A percentile compares a stretch with the other conserved stretches of the same genome.
Conservation (phyloP, 1,140 invertebrate genomes). For the Heliothis virescens region DNA sequence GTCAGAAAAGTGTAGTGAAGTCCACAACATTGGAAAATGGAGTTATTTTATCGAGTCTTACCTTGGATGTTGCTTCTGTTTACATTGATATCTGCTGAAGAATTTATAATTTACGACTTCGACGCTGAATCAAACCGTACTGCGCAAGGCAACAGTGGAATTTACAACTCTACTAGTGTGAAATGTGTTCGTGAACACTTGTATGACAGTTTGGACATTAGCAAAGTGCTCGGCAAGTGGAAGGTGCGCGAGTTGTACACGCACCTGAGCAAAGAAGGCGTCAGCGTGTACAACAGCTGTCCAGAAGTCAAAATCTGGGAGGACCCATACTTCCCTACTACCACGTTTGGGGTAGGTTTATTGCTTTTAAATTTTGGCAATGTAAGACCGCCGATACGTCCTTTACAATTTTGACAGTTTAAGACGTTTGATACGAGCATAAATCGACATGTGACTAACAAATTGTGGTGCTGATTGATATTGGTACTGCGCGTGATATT, state of each 20-base stretch:
- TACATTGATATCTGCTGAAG: conserved; percentile 56
- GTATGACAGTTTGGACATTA: conserved; percentile 71
- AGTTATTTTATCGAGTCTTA: conserved; percentile 53
- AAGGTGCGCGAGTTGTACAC: conserved; percentile 71
- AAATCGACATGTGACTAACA: conserved; percentile 14
- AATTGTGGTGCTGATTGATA: neutral
- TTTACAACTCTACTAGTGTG: conserved; percentile 45
- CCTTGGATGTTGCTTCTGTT: conserved; percentile 61
- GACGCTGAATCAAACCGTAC: conserved; percentile 57
- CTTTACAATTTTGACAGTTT: conserved; percentile 7
- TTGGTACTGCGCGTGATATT: neutral
- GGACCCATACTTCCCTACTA: conserved; percentile 67
- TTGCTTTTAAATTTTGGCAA: conserved; percentile 34
- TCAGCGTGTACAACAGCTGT: conserved; percentile 66
- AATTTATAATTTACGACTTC: conserved; percentile 34
- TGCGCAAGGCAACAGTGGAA: conserved; percentile 39
- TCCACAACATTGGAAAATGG: conserved; percentile 58
- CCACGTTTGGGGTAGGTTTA: conserved; percentile 78
- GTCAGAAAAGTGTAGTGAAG: conserved; percentile 18
- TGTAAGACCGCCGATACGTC: neutral
- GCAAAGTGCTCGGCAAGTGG: conserved; percentile 70
- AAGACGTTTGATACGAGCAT: neutral
- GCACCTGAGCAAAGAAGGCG: conserved; percentile 73
- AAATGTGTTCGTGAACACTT: conserved; percentile 64
- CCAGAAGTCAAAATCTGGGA: conserved; percentile 74